phyloP scores from a whole-genome alignment of 2,888 invertebrate genomes.

The Cerastis rubricosa region DNA sequence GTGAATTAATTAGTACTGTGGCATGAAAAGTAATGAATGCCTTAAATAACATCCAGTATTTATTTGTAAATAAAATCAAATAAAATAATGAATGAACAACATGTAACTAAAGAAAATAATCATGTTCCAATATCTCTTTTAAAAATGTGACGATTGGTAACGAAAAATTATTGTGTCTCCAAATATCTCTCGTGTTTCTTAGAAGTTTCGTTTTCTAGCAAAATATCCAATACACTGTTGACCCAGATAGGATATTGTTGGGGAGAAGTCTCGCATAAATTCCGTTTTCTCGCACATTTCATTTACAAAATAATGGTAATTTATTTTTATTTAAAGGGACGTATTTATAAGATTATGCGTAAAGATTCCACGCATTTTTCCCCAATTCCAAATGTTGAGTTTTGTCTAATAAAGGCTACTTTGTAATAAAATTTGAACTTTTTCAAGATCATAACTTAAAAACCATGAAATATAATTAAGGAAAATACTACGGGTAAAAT shows the following conservation, averaged over 20 bases:
- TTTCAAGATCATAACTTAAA: constrained; percentile 6
- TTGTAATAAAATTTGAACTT: neutral
- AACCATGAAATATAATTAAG: constrained; percentile 7
- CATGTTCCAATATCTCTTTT: neutral
- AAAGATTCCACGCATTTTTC: neutral
- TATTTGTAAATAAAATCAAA: neutral
- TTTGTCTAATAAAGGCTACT: constrained; percentile 21
- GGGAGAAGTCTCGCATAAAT: constrained; percentile 48
- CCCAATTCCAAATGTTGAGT: neutral
- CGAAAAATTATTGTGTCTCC: neutral
- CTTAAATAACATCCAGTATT: neutral
- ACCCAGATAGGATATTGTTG: constrained; percentile 57
- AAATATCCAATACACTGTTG: constrained; percentile 48
- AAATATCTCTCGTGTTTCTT: constrained; percentile 8
- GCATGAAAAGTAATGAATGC: neutral
- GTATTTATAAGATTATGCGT: constrained; percentile 20
- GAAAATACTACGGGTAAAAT: constrained; percentile 6
- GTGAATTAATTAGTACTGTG: too few relatives aligned
- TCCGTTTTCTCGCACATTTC: constrained; percentile 49
- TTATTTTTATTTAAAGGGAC: constrained; percentile 54
- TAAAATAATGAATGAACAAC: neutral
- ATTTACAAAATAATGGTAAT: constrained; percentile 56
- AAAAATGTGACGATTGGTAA: neutral
- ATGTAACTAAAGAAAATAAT: neutral
- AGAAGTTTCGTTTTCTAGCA: constrained; percentile 18